Percentiles rank a stretch among this genome's conserved stretches.
These are phyloP conservation scores for Vicugna pacos DNA, from an alignment of 2,113 vertebrate species.

Conservation along the genomic window DNA sequence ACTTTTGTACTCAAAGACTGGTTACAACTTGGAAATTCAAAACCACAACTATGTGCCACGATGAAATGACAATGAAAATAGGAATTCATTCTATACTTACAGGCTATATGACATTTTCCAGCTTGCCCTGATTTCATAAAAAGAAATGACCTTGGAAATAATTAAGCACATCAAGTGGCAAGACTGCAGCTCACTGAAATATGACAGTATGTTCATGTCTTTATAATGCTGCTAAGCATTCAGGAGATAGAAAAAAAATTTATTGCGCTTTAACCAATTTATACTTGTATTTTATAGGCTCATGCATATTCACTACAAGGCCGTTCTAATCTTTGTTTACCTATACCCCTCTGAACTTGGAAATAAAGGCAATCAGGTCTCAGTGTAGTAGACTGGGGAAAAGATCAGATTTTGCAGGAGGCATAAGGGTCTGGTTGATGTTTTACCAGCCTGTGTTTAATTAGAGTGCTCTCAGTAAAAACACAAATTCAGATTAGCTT, in stretches of 20 bases:
- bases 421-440: background rate
- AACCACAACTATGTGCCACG: slow-evolving; percentile 48
- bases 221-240: slow-evolving; percentile 66
- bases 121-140: slow-evolving; percentile 64
- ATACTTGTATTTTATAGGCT: slow-evolving; percentile 51
- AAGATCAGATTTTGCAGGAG: slow-evolving; percentile 34
- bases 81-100: slow-evolving; percentile 40
- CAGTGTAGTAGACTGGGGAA: background rate
- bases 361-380: slow-evolving; percentile 52
- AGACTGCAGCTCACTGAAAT: slow-evolving; percentile 61
- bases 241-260: slow-evolving; percentile 35
- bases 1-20: slow-evolving; percentile 60
- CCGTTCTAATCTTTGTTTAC: slow-evolving; percentile 43
- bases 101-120: slow-evolving; percentile 76
- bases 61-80: slow-evolving; percentile 69
- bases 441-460: slow-evolving; percentile 64
- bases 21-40: slow-evolving; percentile 49
- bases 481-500: slow-evolving; percentile 42
- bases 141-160: slow-evolving; percentile 77
- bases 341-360: slow-evolving; percentile 22
- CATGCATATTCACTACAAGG: slow-evolving; percentile 14
- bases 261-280: slow-evolving; percentile 65
- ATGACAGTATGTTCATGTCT: slow-evolving; percentile 61
- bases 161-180: slow-evolving; percentile 67
- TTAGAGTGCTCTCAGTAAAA: slow-evolving; percentile 50